Percentiles rank a stretch among this genome's conserved stretches.
Evolutionary conservation across 2,797 vertebrate species (phyloP).

Genomic region (Allobates femoralis): DNA sequence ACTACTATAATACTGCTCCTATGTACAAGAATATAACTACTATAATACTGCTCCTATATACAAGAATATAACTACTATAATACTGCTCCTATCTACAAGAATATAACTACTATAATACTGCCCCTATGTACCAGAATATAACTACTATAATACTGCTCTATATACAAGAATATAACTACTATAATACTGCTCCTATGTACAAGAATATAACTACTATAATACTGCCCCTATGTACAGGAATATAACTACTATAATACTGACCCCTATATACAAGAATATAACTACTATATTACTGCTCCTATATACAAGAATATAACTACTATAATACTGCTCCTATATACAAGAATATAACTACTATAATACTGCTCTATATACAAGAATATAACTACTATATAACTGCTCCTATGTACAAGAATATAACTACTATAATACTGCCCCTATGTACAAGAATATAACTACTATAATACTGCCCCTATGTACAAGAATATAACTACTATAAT

Average conservation of each 20-base stretch:
- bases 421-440: conserved; percentile 2
- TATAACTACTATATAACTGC: not conserved
- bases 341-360: conserved; percentile 1
- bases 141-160: not conserved
- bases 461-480: conserved; percentile 6
- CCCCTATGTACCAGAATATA: not conserved
- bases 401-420: not conserved
- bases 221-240: not conserved
- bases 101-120: conserved; percentile 1
- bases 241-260: conserved; percentile 19
- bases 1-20: not conserved
- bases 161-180: conserved; percentile 3
- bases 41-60: not conserved
- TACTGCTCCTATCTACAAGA: not conserved
- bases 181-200: not conserved
- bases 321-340: not conserved
- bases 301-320: not conserved
- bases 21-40: not conserved
- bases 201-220: not conserved
- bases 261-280: not conserved
- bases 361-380: not conserved
- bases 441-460: conserved; percentile 3
- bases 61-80: conserved; percentile 8
- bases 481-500: conserved; percentile 20
- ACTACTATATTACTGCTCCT: conserved; percentile 8